Base-by-base conservation (phyloP, 2,888 invertebrate genomes). In the Epistrophe eligans region DNA sequence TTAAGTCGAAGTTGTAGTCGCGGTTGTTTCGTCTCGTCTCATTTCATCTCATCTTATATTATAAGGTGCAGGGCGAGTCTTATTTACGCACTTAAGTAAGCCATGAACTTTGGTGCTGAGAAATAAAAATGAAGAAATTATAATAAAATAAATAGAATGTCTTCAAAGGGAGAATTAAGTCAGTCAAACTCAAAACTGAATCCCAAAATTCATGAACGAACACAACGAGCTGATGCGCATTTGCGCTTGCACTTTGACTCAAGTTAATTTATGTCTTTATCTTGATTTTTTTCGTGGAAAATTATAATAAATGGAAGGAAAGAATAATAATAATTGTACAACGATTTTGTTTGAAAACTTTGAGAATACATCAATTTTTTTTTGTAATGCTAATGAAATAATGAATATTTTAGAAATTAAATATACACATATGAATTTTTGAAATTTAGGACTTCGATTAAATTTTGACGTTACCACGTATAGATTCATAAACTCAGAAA, bases 81-180 rank as follows among this genome's bases (percentile, higher is more conserved):
- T 67, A 81, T 67, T 52, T 60, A 79, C 83, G 87, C 83, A 76
- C 71, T 72, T 79, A 76, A 87, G 62, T 83, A 79, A 87, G 82
- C 76, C 79, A 76, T 87, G 87, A 82, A 82, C 77, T 70, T 66
- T 24, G 15, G 38, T 32, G 74, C 45, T 43, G 67, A 13, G 52
- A 40, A 48, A 72, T 66, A 76, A 74, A 87, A 76, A 87, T 87
- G 70, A 87, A 87, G 76, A 87, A 87, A 87, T 82, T 82, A 82
- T 79, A 87, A 79, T 82, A 76, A 84, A 84, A 76, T 72, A 85
- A 87, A 82, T 79, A 80, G 80, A 84, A 73, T 81, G 50, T 58
- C 71, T 60, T 70, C 55, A 52, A 64, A 50, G 38, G 35, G 60
- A 11, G 62, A 66, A 62, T 70, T 71, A 71, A 72, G 81, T 71